Evolutionary conservation across 64 coral and sea anemone species (phyloP).

Genomic region (Stylophora pistillata): DNA sequence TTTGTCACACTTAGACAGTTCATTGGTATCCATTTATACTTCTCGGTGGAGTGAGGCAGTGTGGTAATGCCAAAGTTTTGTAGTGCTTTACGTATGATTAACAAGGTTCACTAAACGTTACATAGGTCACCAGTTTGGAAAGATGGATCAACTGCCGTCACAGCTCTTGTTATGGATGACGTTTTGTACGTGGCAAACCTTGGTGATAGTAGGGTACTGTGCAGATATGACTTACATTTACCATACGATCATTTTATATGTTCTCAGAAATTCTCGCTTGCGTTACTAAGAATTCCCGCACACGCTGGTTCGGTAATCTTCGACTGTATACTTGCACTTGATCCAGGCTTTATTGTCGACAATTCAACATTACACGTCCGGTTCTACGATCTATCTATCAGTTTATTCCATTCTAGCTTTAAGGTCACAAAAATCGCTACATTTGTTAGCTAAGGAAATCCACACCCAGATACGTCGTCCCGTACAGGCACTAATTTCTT

Average conservation of each 20-base stretch:
- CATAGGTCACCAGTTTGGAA: conserved; percentile 80
- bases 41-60: no score
- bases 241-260: no score
- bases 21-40: no score
- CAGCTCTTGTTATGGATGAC: conserved; percentile 82
- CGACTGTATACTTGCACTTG: background rate
- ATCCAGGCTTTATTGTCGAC: background rate
- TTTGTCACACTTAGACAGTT: no score
- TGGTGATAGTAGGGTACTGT: conserved; percentile 85
- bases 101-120: background rate
- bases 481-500: background rate
- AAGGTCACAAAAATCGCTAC: background rate
- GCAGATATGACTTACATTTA: no score
- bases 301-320: background rate
- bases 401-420: background rate
- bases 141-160: conserved; percentile 97
- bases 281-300: background rate
- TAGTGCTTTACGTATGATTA: no score
- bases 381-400: background rate
- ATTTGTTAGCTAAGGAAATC: background rate
- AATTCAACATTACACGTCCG: background rate
- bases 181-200: conserved; percentile 94
- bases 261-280: background rate
- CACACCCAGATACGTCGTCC: background rate
- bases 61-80: no score